Conservation (phyloP, 2,797 vertebrate genomes). For the Myotis myotis region DNA sequence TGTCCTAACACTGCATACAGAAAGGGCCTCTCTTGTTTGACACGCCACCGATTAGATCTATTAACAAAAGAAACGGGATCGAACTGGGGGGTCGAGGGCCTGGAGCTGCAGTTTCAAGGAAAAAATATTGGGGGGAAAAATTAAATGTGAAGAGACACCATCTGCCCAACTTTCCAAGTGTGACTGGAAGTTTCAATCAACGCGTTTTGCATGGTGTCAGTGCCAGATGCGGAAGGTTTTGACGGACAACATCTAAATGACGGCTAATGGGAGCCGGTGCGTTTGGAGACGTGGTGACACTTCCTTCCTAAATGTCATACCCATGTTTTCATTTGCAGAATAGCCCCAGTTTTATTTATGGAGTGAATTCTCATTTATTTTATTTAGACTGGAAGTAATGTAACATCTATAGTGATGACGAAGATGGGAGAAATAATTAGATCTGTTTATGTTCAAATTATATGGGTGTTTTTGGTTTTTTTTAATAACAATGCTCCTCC, state of each 20-base stretch:
- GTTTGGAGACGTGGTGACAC: slow-evolving; percentile 64
- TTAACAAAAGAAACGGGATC: slow-evolving; percentile 85
- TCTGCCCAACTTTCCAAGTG: slow-evolving; percentile 94
- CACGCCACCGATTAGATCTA: slow-evolving; percentile 95
- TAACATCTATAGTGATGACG: fast-evolving
- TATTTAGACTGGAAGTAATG: neutral
- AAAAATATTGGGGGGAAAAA: slow-evolving; percentile 31
- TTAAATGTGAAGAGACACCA: slow-evolving; percentile 85
- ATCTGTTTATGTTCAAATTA: neutral
- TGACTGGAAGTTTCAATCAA: slow-evolving; percentile 93
- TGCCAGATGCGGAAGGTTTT: slow-evolving; percentile 86
- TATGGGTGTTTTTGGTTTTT: neutral
- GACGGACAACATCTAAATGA: slow-evolving; percentile 89
- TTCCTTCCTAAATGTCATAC: slow-evolving; percentile 64
- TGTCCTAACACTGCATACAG: slow-evolving; percentile 95
- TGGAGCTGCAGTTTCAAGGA: slow-evolving; percentile 49
- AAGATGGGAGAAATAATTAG: neutral
- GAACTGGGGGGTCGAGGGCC: slow-evolving; percentile 74
- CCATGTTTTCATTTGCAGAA: slow-evolving; percentile 67
- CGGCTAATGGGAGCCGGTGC: slow-evolving; percentile 83
- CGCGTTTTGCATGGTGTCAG: slow-evolving; percentile 86
- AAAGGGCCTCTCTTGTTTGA: slow-evolving; percentile 97
- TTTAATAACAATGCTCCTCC: neutral
- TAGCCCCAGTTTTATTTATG: neutral
- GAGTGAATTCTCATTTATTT: neutral